Conservation (phyloP, 1,140 invertebrate genomes). For the Pachypsylla venusta region DNA sequence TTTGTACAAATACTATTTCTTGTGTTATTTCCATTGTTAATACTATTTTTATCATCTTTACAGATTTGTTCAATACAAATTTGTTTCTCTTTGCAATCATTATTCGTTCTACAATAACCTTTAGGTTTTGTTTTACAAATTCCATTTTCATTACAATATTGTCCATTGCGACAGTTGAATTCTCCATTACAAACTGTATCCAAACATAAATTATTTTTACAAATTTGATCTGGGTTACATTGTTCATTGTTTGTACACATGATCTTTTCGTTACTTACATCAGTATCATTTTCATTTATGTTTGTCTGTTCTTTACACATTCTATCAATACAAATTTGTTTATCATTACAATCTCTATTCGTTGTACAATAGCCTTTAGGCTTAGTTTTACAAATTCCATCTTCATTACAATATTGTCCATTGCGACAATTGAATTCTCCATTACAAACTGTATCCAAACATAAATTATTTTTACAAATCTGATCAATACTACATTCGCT, state of each 20-base stretch:
- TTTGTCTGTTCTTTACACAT: too few relatives aligned
- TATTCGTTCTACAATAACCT: not conserved
- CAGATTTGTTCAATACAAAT: not conserved
- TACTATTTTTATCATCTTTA: not conserved
- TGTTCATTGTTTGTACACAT: not conserved
- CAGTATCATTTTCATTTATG: not conserved
- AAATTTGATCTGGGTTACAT: not conserved
- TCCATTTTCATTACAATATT: constrained; percentile 1
- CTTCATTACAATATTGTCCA: not conserved
- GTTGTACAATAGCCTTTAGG: not conserved
- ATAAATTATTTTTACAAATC: not conserved
- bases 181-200: not conserved
- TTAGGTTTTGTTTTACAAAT: constrained; percentile 2
- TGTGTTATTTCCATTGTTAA: too few relatives aligned
- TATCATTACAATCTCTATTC: not conserved
- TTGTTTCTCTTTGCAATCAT: not conserved
- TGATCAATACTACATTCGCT: constrained; percentile 4
- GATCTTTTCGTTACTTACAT: not conserved
- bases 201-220: not conserved
- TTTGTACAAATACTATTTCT: not conserved
- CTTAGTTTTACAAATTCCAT: constrained; percentile 5
- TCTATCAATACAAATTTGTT: not conserved
- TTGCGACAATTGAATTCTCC: not conserved
- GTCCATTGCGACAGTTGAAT: not conserved
- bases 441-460: constrained; percentile 4